Base-by-base conservation (phyloP, 2,113 vertebrate genomes). In the Promerops cafer region DNA sequence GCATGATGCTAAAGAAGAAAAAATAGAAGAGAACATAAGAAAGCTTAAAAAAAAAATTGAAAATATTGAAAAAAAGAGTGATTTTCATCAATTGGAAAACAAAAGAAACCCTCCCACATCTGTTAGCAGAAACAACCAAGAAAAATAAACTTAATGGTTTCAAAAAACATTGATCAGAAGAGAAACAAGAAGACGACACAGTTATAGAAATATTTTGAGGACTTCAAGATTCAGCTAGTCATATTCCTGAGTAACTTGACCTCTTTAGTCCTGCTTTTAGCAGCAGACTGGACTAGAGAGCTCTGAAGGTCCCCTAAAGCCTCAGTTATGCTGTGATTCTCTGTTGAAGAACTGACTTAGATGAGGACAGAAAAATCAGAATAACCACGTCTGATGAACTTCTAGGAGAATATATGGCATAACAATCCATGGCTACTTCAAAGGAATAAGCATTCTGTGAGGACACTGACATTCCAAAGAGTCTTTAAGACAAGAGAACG, bases 341-440 rank as follows among this genome's bases (percentile, higher is more conserved):
- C 31, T 61, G 17, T 9, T 91, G 60, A 93, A 75, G 39, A 74
- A 59, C 17, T 59, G 24, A 77, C n/a, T 64, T 47, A 35, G 1
- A 28, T 1, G 17, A 56, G 50, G 35, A 70, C 28, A 63, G 50
- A 35, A 5, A 54, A 59, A 84, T 47, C 16, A n/a, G 27, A 75
- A 59, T 31, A 81, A 63, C 7, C 33, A 33, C 0, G 0, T 35
- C 2, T 37, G 33, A 81, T 16, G 16, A 68, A 54, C 24, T 59
- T 74, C 13, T 31, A 59, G 50, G 42, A 87, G 28, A 89, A 74
- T 11, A 5, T 4, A 35, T 8, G 4, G 35, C 12, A n/a, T 4
- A 45, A n/a, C 47, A 75, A 70, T 15, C 47, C 42, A 59, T 5
- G 18, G 45, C 28, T 50, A 9, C 15, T 53, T 68, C 45, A 44